phyloP scores from a whole-genome alignment of 23 tunicate genomes.

The Botrylloides violaceus region DNA sequence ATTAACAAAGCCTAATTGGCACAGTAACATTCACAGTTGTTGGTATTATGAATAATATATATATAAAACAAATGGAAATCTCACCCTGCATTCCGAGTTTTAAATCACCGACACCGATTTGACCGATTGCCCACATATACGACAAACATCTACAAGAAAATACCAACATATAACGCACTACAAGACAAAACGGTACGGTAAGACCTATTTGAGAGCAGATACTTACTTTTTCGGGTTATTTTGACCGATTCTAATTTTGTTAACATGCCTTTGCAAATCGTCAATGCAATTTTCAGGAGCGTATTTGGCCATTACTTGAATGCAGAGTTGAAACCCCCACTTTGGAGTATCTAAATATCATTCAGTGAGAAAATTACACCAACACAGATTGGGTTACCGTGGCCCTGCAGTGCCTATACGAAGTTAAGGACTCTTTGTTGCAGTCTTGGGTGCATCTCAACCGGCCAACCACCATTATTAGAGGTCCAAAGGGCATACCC shows the following conservation, averaged over 20 bases:
- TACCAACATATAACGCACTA: too few relatives aligned
- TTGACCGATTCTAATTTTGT: slow-evolving; percentile 19
- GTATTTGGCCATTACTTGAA: slow-evolving; percentile 37
- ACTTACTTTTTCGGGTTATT: slow-evolving; percentile 41
- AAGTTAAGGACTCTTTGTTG: too few relatives aligned
- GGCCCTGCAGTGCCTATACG: too few relatives aligned
- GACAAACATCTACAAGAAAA: slow-evolving; percentile 22
- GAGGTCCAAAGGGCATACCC: too few relatives aligned
- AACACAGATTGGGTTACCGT: too few relatives aligned
- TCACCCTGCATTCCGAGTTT: slow-evolving; percentile 50
- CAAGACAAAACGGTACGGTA: neutral
- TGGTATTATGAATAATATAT: too few relatives aligned
- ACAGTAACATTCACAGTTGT: too few relatives aligned
- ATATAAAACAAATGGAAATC: too few relatives aligned
- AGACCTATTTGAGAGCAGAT: neutral
- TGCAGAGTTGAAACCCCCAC: slow-evolving; percentile 57
- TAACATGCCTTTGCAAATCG: slow-evolving; percentile 18
- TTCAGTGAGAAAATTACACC: too few relatives aligned
- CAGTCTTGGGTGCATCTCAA: too few relatives aligned
- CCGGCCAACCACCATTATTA: too few relatives aligned
- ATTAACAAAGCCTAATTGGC: too few relatives aligned
- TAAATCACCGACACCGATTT: slow-evolving; percentile 31
- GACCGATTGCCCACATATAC: slow-evolving; percentile 63
- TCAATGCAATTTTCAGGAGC: slow-evolving; percentile 27
- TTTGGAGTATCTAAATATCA: slow-evolving; percentile 22